A percentile compares a stretch with the other conserved stretches of the same genome.
Evolutionary conservation across 1,140 invertebrate species (phyloP).

Genomic region (Goniozus legneri): DNA sequence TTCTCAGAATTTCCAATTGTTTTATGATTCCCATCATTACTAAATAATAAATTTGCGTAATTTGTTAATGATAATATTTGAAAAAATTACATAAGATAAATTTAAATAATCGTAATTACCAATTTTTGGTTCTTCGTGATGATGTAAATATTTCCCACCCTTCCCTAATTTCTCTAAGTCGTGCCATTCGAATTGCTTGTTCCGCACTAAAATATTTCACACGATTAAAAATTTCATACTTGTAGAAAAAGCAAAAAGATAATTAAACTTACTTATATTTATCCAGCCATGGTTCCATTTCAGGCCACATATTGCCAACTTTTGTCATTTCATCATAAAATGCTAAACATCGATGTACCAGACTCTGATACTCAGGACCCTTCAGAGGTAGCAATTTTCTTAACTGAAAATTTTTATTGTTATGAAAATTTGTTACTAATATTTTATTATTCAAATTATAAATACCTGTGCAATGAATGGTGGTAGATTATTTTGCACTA

Average conservation of each 20-base stretch:
- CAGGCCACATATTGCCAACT: conserved; percentile 59
- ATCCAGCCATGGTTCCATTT: conserved; percentile 60
- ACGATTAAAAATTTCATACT: neutral
- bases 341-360: conserved; percentile 58
- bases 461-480: conserved; percentile 56
- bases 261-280: conserved; percentile 55
- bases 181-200: conserved; percentile 53
- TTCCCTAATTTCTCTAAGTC: conserved; percentile 57
- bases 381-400: conserved; percentile 47
- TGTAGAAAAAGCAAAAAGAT: neutral
- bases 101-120: neutral
- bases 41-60: conserved; percentile 35
- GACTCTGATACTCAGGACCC: conserved; percentile 54
- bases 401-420: conserved; percentile 36
- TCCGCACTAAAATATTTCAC: conserved; percentile 41
- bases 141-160: conserved; percentile 59
- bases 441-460: conserved; percentile 4
- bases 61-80: too few species aligned
- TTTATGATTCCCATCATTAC: conserved; percentile 1
- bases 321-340: conserved; percentile 66
- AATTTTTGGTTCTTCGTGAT: conserved; percentile 27
- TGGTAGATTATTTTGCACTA: conserved; percentile 60
- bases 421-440: neutral
- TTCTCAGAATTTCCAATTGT: conserved; percentile 20
- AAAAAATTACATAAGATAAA: too few species aligned